phyloP scores from a whole-genome alignment of 2,888 invertebrate species.

The Acronicta psi region DNA sequence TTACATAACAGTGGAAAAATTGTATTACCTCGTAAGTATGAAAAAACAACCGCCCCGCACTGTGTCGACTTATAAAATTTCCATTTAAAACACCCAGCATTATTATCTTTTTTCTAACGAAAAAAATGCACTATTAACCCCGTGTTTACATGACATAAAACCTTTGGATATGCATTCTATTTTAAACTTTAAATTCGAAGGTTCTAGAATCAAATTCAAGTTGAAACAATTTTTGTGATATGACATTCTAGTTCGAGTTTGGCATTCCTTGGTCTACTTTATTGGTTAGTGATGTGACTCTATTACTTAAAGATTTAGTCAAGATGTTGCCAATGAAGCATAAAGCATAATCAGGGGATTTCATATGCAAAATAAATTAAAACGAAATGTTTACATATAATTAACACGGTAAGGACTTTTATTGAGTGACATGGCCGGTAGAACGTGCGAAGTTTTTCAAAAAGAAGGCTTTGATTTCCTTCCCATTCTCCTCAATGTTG shows the following conservation, averaged over 20 bases:
- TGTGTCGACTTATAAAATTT: slow-evolving; percentile 85
- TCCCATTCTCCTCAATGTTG: no score
- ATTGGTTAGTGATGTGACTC: slow-evolving; percentile 78
- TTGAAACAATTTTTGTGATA: slow-evolving; percentile 56
- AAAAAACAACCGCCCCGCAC: slow-evolving; percentile 82
- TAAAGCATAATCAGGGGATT: not conserved
- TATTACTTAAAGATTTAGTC: slow-evolving; percentile 60
- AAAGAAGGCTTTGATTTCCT: no score
- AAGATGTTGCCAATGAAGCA: slow-evolving; percentile 50
- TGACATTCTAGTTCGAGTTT: slow-evolving; percentile 60
- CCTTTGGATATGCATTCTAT: slow-evolving; percentile 32
- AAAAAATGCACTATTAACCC: slow-evolving; percentile 77
- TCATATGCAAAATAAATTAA: no score
- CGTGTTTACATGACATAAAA: slow-evolving; percentile 56
- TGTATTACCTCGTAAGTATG: slow-evolving; percentile 68
- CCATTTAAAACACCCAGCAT: slow-evolving; percentile 85
- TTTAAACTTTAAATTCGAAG: slow-evolving; percentile 57
- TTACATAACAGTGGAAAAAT: slow-evolving; percentile 79
- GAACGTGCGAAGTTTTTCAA: no score
- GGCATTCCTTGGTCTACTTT: slow-evolving; percentile 84
- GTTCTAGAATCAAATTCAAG: slow-evolving; percentile 59
- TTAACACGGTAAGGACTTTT: no score
- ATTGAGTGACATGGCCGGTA: no score
- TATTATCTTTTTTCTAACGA: slow-evolving; percentile 87
- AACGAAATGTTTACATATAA: no score